phyloP scores from a whole-genome alignment of 2,113 vertebrate genomes.

The Tachysurus vachellii region DNA sequence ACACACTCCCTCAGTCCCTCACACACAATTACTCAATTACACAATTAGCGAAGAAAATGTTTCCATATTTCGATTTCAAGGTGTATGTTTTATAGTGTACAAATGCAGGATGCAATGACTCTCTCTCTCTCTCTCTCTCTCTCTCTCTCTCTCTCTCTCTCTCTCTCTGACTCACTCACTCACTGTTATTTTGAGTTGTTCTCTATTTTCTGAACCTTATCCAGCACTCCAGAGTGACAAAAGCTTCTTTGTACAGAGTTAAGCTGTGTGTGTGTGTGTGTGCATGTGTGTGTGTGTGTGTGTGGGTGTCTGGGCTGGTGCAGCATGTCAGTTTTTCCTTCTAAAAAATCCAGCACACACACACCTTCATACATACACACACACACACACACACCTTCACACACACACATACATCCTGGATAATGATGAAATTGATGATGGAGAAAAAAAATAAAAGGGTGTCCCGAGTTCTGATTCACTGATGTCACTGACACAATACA shows the following conservation, averaged over 20 bases:
- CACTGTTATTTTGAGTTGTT: not conserved
- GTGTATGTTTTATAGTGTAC: not conserved
- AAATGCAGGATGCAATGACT: not conserved
- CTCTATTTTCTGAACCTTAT: not conserved
- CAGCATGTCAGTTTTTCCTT: not conserved
- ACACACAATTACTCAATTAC: too few relatives aligned
- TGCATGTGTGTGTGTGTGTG: constrained; percentile 22
- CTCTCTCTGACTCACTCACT: not conserved
- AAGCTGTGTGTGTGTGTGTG: constrained; percentile 4
- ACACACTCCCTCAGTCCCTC: too few relatives aligned
- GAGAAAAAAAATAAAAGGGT: not conserved
- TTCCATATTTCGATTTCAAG: not conserved
- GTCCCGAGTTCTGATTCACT: not conserved
- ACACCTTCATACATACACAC: too few relatives aligned
- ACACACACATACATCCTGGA: not conserved
- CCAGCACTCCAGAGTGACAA: not conserved
- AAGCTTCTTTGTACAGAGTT: constrained; percentile 12
- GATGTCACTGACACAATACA: not conserved
- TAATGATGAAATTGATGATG: not conserved
- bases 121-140: not conserved
- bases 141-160: not conserved
- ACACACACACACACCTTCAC: too few relatives aligned
- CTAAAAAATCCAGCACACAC: too few relatives aligned
- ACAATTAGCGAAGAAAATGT: not conserved
- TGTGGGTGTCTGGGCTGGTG: not conserved